These are phyloP conservation scores for Steinernema feltiae DNA, from an alignment of 1,140 invertebrate genomes.

Conservation along the genomic window DNA sequence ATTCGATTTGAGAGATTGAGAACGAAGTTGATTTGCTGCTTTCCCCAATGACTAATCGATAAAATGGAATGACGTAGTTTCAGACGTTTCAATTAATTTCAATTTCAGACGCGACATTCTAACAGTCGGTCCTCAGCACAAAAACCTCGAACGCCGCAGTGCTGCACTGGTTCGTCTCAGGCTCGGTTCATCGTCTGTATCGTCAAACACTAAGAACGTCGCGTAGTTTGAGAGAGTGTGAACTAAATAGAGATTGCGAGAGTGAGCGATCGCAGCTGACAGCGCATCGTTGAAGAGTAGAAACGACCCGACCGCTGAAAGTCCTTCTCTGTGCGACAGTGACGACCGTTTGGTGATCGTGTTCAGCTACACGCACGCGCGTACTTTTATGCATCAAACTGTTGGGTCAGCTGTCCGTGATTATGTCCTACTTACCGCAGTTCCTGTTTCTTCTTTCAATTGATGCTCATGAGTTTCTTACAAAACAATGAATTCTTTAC, in stretches of 20 bases:
- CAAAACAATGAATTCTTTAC: too few relatives aligned
- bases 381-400: not conserved
- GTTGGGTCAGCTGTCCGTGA: not conserved
- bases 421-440: not conserved
- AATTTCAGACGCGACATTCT: too few relatives aligned
- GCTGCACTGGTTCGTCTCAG: too few relatives aligned
- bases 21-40: too few relatives aligned
- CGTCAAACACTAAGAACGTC: not conserved
- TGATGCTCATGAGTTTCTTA: too few relatives aligned
- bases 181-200: not conserved
- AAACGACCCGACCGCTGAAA: not conserved
- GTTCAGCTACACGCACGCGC: not conserved
- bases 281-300: not conserved
- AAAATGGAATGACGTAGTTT: too few relatives aligned
- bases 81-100: too few relatives aligned
- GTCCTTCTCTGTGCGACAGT: not conserved
- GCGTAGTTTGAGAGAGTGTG: not conserved
- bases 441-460: too few relatives aligned
- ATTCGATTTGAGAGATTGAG: too few relatives aligned
- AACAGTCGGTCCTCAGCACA: too few relatives aligned
- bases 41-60: too few relatives aligned
- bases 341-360: not conserved
- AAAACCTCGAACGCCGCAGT: too few relatives aligned
- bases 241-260: not conserved
- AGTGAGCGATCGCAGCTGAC: slow-evolving; percentile 1